Base-by-base conservation (phyloP, 1,140 invertebrate species). In the Parapsyche elsis region DNA sequence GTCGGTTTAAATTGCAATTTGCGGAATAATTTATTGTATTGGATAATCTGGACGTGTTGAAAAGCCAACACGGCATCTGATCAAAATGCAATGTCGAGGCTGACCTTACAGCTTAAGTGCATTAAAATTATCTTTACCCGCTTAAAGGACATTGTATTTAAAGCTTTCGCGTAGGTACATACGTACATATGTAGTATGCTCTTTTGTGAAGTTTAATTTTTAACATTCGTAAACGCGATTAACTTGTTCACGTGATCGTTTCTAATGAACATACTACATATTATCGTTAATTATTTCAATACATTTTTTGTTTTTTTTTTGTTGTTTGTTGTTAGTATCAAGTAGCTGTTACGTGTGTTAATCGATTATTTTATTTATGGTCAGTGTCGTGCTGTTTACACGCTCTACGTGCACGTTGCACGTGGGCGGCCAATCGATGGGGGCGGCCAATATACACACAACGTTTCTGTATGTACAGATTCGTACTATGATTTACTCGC, bases 351-450 rank as follows among this genome's bases (percentile, higher is more conserved):
- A 21, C 9, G 9, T 61, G 19, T 61, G 21, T 16, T 61, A 61
- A 61, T 16, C n/a, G 21, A 21, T 21, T 61, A 21, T 61, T 61
- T 61, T 61, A 61, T 61, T 61, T 61, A 61, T 61, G 21, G 59
- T 61, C 21, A 61, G 21, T 61, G 59, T 61, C 59, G 59, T 61
- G 59, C 59, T 61, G 59, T 61, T 61, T 61, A 61, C 59, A 61
- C n/a, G 59, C 59, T 14, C 21, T 23, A 61, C 14, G 59, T 61
- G 19, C 59, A 61, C 14, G n/a, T 19, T 21, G 21, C 59, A 61
- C 59, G 59, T 61, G 59, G 59, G 59, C 59, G 59, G 21, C n/a
- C 59, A 4, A 61, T 2, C 9, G 14, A 61, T 16, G 9, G 49
- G 59, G 59, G 59, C 49, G 59, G 59, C 59, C 9, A 21, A 2